phyloP scores from a whole-genome alignment of 1,140 invertebrate species.

The Venustaconcha ellipsiformis region DNA sequence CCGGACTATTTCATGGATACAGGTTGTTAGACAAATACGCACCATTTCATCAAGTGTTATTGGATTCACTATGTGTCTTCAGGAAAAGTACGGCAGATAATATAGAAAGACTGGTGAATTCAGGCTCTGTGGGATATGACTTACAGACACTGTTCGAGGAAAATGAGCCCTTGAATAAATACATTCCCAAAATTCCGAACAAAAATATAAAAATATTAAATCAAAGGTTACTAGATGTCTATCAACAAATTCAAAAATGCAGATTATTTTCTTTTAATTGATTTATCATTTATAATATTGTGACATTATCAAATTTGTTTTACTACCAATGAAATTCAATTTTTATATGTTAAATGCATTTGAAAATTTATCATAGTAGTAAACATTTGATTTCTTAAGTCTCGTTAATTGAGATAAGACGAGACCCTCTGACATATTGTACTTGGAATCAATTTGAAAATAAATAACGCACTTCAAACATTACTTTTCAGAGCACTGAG shows the following conservation, averaged over 20 bases:
- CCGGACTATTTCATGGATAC: conserved; percentile 88
- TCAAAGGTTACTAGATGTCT: conserved; percentile 80
- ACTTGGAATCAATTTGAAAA: too few species aligned
- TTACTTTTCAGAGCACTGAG: too few species aligned
- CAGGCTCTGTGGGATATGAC: conserved; percentile 71
- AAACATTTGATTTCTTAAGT: too few species aligned
- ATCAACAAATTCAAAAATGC: conserved; percentile 80
- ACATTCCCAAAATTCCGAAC: conserved; percentile 81
- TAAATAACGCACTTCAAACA: too few species aligned
- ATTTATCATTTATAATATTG: too few species aligned
- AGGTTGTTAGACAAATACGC: conserved; percentile 87
- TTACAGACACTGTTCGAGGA: conserved; percentile 65
- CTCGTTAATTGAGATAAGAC: too few species aligned
- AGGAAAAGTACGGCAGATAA: conserved; percentile 77
- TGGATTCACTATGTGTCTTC: conserved; percentile 86
- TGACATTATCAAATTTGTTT: too few species aligned
- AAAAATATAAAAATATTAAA: conserved; percentile 84
- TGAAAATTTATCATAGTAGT: too few species aligned
- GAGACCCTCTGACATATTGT: too few species aligned
- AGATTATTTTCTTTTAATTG: too few species aligned
- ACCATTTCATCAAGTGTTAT: conserved; percentile 81
- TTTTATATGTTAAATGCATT: too few species aligned
- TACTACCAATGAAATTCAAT: too few species aligned
- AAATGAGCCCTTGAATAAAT: conserved; percentile 74
- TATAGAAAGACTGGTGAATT: conserved; percentile 73